Base-by-base conservation (phyloP, 2,797 vertebrate species). In the Onychomys torridus region DNA sequence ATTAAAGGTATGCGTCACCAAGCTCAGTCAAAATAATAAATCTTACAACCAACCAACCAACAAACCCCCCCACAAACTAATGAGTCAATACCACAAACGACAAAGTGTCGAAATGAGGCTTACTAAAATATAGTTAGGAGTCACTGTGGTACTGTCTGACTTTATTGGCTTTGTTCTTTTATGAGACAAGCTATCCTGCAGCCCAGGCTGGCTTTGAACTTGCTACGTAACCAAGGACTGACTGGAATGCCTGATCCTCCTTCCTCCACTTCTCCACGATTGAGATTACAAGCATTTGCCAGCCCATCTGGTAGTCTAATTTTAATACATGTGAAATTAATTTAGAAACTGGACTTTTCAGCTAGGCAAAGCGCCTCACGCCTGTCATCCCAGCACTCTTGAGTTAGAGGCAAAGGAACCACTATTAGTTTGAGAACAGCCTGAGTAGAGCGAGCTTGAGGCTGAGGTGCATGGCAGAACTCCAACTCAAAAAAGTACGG, bases 301-400 rank as follows among this genome's bases (percentile, higher is more conserved):
- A 25, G 7, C 63, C n/a, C 11, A 52, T 46, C 32, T 52, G 46
- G 13, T 5, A 52, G 83, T 90, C 52, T 96, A 91, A 96, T 93
- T 94, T 96, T 92, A 96, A 90, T 46, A 94, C 29, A 91, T 67
- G 61, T 91, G 59, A 91, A 95, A 90, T 87, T 6, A 93, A 61
- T 40, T 87, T 93, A 84, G 63, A 94, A 96, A 86, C 65, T 85
- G n/a, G 73, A 92, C 77, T 94, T 93, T 82, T 92, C 34, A 75
- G 55, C 75, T 79, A 77, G 21, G 11, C 2, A 14, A 2, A 21
- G 32, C 9, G 0, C 14, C 21, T 69, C 63, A 69, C 12, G 7
- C 43, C 83, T 69, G 4, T 25, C 49, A 67, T 13, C 29, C 11
- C 6, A 67, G 61, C 83, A 85, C 29, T 91, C 96, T 67, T 69